phyloP scores from a whole-genome alignment of 2,888 invertebrate species.

The Electrophaes corylata region DNA sequence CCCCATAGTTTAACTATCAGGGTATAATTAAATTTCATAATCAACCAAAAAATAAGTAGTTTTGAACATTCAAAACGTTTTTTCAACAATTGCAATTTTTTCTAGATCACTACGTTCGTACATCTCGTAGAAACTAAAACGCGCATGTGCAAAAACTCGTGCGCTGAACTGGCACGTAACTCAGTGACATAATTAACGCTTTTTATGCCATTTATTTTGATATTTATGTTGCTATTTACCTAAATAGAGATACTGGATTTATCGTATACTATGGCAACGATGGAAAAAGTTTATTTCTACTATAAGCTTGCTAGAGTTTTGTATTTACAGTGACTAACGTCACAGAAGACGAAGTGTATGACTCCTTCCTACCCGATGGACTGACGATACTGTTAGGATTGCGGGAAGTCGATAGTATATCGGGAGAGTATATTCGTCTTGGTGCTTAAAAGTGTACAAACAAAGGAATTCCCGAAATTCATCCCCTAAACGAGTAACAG shows the following conservation, averaged over 20 bases:
- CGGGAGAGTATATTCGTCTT: too few species aligned
- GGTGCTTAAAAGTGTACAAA: too few species aligned
- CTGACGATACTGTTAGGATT: too few species aligned
- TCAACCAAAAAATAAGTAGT: too few species aligned
- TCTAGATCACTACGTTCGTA: conserved; percentile 9
- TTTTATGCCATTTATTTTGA: conserved; percentile 28
- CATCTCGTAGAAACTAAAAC: conserved; percentile 47
- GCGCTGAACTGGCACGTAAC: conserved; percentile 40
- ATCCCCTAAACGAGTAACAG: too few species aligned
- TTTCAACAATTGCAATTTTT: too few species aligned
- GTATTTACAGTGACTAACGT: neutral
- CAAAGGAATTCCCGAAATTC: too few species aligned
- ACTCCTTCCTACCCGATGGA: too few species aligned
- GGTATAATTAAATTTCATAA: too few species aligned
- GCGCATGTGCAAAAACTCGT: conserved; percentile 45
- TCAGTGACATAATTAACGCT: conserved; percentile 45
- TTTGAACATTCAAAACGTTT: too few species aligned
- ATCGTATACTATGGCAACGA: conserved; percentile 6
- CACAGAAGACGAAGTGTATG: neutral
- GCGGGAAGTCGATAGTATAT: too few species aligned
- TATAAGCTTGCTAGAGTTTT: conserved; percentile 1
- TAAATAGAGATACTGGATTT: conserved; percentile 33
- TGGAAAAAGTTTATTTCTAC: neutral
- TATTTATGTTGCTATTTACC: conserved; percentile 34
- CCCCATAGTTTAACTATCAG: too few species aligned